phyloP scores from a whole-genome alignment of 2,113 vertebrate genomes.

The Camarhynchus parvulus region DNA sequence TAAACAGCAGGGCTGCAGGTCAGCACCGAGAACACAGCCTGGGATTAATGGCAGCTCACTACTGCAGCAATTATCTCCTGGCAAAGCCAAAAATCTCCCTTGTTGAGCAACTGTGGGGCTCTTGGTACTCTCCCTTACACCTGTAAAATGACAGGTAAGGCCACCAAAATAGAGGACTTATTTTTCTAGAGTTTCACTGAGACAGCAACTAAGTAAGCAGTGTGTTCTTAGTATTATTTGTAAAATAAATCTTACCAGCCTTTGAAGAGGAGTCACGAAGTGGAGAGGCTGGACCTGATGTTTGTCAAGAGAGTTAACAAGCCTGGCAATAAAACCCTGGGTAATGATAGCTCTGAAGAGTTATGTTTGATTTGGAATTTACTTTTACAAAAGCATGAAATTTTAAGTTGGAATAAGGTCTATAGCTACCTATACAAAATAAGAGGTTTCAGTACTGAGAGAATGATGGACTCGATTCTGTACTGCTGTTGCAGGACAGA shows the following conservation, averaged over 20 bases:
- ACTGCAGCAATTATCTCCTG: constrained; percentile 48
- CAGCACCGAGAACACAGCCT: constrained; percentile 39
- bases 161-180: not conserved
- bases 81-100: constrained; percentile 18
- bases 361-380: constrained; percentile 60
- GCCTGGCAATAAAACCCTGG: constrained; percentile 15
- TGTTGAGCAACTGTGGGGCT: not conserved
- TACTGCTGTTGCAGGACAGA: not conserved
- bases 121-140: not conserved
- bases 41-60: constrained; percentile 41
- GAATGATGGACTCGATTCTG: not conserved
- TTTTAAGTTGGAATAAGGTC: not conserved
- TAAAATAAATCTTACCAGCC: not conserved
- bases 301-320: constrained; percentile 32
- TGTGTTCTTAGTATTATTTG: not conserved
- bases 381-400: constrained; percentile 45
- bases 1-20: constrained; percentile 54
- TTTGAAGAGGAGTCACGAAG: not conserved
- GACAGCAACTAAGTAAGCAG: not conserved
- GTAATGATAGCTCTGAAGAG: constrained; percentile 5
- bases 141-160: constrained; percentile 32
- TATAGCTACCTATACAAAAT: not conserved
- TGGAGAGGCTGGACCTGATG: constrained; percentile 44
- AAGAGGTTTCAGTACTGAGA: not conserved
- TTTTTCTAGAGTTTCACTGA: not conserved